Percentiles rank a stretch among this genome's conserved stretches.
Evolutionary conservation across 2,797 vertebrate genomes (phyloP).

Genomic region (Anguilla megastoma): DNA sequence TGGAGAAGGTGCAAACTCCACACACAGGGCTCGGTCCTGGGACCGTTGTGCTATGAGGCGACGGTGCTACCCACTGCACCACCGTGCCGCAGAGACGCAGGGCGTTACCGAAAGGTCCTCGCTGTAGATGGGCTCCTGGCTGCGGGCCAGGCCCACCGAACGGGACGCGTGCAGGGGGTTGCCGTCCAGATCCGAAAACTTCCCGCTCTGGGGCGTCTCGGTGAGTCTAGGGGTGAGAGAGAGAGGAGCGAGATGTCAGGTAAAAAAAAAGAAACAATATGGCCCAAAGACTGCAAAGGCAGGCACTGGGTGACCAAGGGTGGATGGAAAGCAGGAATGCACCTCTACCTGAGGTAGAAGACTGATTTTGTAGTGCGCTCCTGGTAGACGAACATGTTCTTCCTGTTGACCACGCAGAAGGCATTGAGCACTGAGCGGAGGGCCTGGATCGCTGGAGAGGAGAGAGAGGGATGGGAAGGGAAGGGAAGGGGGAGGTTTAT

Average conservation of each 20-base stretch:
- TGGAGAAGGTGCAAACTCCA: too few relatives aligned
- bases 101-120: slow-evolving; percentile 79
- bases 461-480: slow-evolving; percentile 19
- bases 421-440: slow-evolving; percentile 93
- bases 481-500: neutral
- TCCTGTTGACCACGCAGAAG: slow-evolving; percentile 95
- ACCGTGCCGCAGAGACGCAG: neutral
- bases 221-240: slow-evolving; percentile 75
- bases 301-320: neutral
- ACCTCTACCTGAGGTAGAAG: slow-evolving; percentile 92
- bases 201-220: slow-evolving; percentile 86
- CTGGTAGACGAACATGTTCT: slow-evolving; percentile 99
- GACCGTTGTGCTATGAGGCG: too few relatives aligned
- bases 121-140: slow-evolving; percentile 85
- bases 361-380: slow-evolving; percentile 94
- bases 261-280: neutral
- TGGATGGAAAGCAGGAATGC: neutral
- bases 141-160: slow-evolving; percentile 84
- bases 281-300: neutral
- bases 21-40: too few relatives aligned
- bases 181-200: slow-evolving; percentile 77
- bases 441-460: slow-evolving; percentile 85
- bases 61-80: too few relatives aligned
- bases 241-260: neutral
- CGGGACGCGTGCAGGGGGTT: slow-evolving; percentile 62